Conservation (phyloP, 2,888 invertebrate species). For the Theretra japonica region DNA sequence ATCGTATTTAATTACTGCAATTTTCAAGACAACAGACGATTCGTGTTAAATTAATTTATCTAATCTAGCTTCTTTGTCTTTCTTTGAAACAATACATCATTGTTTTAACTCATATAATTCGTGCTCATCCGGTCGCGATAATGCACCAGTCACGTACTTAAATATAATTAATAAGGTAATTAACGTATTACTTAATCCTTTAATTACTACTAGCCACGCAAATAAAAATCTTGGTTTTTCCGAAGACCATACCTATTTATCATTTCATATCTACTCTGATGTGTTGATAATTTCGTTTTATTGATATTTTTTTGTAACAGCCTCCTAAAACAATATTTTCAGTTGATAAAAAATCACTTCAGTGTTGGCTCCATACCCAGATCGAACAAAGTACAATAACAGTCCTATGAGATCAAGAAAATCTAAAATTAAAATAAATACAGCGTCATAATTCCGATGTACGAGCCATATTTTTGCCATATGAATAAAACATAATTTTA, state of each 20-base stretch:
- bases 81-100: constrained; percentile 38
- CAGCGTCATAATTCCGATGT: not conserved
- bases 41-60: constrained; percentile 39
- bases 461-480: not conserved
- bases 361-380: not conserved
- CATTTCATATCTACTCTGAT: too few relatives aligned
- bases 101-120: constrained; percentile 32
- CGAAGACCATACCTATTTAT: too few relatives aligned
- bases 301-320: too few relatives aligned
- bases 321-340: too few relatives aligned
- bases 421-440: not conserved
- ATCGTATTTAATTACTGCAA: constrained; percentile 25
- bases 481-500: constrained; percentile 3
- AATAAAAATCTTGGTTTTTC: too few relatives aligned
- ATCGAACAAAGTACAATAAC: not conserved
- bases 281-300: too few relatives aligned
- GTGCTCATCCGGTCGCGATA: not conserved
- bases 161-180: constrained; percentile 13
- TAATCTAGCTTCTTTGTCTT: constrained; percentile 39
- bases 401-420: not conserved
- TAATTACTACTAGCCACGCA: too few relatives aligned
- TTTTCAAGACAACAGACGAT: constrained; percentile 30
- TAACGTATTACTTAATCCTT: not conserved
- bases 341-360: too few relatives aligned
- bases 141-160: constrained; percentile 19